Percentiles rank a stretch among this genome's conserved stretches.
These are phyloP conservation scores for Triplophysa siluroides DNA, from an alignment of 2,113 vertebrate species.

Conservation along the genomic window DNA sequence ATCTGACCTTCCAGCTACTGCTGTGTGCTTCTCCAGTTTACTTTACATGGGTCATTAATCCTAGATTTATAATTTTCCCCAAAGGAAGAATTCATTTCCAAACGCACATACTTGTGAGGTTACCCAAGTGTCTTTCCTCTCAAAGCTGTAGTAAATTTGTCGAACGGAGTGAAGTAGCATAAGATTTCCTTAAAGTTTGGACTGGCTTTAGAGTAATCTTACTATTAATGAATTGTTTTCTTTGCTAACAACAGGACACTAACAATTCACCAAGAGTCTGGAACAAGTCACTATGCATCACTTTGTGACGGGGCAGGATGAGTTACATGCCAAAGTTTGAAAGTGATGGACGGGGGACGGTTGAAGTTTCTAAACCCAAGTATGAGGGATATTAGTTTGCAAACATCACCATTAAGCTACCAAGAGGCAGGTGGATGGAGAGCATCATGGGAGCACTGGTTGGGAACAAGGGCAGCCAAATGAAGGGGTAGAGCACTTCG, in stretches of 20 bases:
- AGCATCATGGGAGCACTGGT: conserved; percentile 1
- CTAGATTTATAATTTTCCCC: neutral
- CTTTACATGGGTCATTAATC: conserved; percentile 8
- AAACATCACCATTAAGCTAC: too few relatives aligned
- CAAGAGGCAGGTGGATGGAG: neutral
- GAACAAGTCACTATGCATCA: neutral
- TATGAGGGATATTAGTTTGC: neutral
- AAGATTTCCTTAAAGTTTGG: too few relatives aligned
- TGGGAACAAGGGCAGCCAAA: conserved; percentile 20
- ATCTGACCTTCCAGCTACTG: neutral
- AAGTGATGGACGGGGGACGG: too few relatives aligned
- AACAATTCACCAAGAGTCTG: too few relatives aligned
- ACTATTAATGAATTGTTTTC: too few relatives aligned
- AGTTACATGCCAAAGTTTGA: neutral
- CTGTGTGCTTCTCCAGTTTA: neutral
- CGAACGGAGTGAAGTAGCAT: neutral
- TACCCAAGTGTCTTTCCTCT: neutral
- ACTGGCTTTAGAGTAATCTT: too few relatives aligned
- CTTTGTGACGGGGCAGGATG: neutral
- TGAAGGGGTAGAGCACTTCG: conserved; percentile 42
- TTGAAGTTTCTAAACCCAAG: neutral
- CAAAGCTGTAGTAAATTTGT: conserved; percentile 1
- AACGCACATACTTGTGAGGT: neutral
- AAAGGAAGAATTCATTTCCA: conserved; percentile 11
- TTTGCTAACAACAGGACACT: too few relatives aligned